Conservation (phyloP, 1,140 invertebrate genomes). For the Coboldia fuscipes region DNA sequence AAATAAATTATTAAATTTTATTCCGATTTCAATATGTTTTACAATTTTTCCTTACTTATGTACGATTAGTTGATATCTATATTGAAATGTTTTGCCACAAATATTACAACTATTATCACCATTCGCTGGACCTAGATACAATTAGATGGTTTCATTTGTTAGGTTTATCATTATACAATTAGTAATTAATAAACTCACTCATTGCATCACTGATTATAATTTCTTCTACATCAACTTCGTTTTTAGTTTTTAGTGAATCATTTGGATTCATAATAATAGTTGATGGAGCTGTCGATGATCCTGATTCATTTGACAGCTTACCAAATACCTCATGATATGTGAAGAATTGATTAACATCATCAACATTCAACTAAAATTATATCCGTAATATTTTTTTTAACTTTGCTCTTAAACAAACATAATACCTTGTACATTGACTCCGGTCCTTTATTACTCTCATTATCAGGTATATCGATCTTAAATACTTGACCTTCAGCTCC, state of each 20-base stretch:
- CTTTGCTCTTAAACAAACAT: too few species aligned
- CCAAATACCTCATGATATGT: slow-evolving; percentile 75
- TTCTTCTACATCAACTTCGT: slow-evolving; percentile 3
- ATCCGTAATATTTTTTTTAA: too few species aligned
- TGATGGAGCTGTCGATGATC: slow-evolving; percentile 11
- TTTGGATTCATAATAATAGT: slow-evolving; percentile 10
- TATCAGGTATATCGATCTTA: too few species aligned
- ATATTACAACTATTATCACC: slow-evolving; percentile 57
- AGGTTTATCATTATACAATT: slow-evolving; percentile 7
- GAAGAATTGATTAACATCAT: slow-evolving; percentile 57
- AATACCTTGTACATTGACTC: too few species aligned
- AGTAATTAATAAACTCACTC: slow-evolving; percentile 7
- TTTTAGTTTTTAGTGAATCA: slow-evolving; percentile 5
- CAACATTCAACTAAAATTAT: too few species aligned
- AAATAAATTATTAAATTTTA: background rate
- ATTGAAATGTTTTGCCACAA: slow-evolving; percentile 67
- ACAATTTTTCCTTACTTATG: slow-evolving; percentile 24
- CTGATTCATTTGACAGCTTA: slow-evolving; percentile 33
- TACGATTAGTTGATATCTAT: slow-evolving; percentile 65
- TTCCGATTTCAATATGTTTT: background rate
- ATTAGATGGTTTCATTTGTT: slow-evolving; percentile 8
- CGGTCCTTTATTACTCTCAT: too few species aligned
- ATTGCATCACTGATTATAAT: slow-evolving; percentile 4
- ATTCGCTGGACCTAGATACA: slow-evolving; percentile 23
- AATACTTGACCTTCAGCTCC: too few species aligned